These are phyloP conservation scores for Seira sanloemensis DNA, from an alignment of 2,888 invertebrate genomes.

Conservation along the genomic window DNA sequence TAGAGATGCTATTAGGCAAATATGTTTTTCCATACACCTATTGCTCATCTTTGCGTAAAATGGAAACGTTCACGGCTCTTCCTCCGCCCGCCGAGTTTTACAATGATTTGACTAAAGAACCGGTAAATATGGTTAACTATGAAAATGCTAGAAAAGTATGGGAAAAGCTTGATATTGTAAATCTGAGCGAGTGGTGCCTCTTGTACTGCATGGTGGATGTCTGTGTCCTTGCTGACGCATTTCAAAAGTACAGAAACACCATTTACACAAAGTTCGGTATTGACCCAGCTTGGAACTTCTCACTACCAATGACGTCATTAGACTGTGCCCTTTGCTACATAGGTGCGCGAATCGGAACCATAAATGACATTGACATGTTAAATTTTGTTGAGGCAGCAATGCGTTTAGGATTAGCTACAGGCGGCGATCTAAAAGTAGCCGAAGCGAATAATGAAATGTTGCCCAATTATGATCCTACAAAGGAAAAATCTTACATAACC, in stretches of 20 bases:
- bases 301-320: not conserved
- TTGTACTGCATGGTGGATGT: not conserved
- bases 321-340: conserved; percentile 9
- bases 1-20: not conserved
- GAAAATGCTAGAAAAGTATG: not conserved
- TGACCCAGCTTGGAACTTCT: not conserved
- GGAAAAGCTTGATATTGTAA: not conserved
- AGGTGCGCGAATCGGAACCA: not conserved
- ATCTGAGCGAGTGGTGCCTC: not conserved
- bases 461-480: not conserved
- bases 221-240: not conserved
- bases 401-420: not conserved
- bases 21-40: not conserved
- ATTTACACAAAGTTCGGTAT: not conserved
- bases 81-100: not conserved
- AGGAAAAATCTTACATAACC: conserved; percentile 1
- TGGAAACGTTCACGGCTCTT: not conserved
- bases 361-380: not conserved
- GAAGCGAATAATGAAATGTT: not conserved
- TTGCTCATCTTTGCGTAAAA: not conserved
- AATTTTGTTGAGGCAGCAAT: not conserved
- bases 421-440: not conserved
- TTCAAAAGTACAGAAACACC: not conserved
- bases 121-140: not conserved
- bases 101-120: not conserved